Evolutionary conservation across 2,797 vertebrate genomes (phyloP).

Genomic region (Danionella dracula): DNA sequence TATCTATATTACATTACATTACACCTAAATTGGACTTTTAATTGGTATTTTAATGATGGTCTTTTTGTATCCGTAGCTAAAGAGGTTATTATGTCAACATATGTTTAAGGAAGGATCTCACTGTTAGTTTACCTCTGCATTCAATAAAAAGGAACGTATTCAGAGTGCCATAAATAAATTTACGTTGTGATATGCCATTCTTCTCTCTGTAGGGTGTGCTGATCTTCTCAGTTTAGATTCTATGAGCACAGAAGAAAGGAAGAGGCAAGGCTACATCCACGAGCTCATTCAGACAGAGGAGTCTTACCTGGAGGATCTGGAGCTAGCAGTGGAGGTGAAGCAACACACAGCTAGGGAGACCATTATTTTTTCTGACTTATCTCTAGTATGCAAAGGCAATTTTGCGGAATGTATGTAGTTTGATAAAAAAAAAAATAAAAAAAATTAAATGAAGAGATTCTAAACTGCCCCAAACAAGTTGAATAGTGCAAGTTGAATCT

Average conservation of each 20-base stretch:
- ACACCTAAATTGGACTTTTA: too few relatives aligned
- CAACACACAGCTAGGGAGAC: background rate
- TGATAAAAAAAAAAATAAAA: too few relatives aligned
- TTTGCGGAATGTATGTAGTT: background rate
- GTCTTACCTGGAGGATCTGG: slow-evolving; percentile 85
- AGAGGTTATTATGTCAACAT: too few relatives aligned
- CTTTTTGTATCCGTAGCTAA: too few relatives aligned
- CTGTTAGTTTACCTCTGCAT: too few relatives aligned
- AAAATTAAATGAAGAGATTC: too few relatives aligned
- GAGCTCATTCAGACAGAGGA: slow-evolving; percentile 92
- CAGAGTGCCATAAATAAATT: slow-evolving; percentile 24
- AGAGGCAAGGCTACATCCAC: slow-evolving; percentile 92
- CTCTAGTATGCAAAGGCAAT: background rate
- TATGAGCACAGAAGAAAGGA: slow-evolving; percentile 85
- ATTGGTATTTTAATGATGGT: too few relatives aligned
- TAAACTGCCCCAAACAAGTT: too few relatives aligned
- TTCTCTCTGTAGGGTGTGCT: slow-evolving; percentile 77
- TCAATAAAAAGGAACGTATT: background rate
- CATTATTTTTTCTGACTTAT: background rate
- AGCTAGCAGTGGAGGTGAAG: slow-evolving; percentile 84
- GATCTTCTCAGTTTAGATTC: slow-evolving; percentile 85
- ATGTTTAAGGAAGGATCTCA: too few relatives aligned
- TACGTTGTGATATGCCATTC: background rate
- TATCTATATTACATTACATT: too few relatives aligned
- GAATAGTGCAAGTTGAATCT: too few relatives aligned